Conservation (phyloP, 2,888 invertebrate species). For the Tupiocoris notatus region DNA sequence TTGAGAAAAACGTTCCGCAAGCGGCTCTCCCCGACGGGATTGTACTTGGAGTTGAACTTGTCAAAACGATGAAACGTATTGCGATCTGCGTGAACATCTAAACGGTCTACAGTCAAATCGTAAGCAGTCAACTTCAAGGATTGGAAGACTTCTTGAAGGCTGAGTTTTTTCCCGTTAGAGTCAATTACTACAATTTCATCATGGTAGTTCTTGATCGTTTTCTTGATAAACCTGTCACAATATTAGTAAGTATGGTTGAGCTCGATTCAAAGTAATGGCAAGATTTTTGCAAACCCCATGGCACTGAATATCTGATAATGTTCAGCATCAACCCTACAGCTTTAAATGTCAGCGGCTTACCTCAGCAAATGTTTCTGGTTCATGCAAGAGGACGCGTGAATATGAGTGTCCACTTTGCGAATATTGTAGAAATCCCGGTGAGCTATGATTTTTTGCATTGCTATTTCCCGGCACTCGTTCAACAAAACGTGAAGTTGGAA, state of each 20-base stretch:
- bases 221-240: slow-evolving; percentile 85
- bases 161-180: slow-evolving; percentile 64
- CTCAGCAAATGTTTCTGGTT: slow-evolving; percentile 97
- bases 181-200: slow-evolving; percentile 73
- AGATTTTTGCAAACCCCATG: too few relatives aligned
- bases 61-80: slow-evolving; percentile 98
- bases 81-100: slow-evolving; percentile 96
- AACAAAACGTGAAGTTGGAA: slow-evolving; percentile 93
- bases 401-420: slow-evolving; percentile 92
- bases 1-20: slow-evolving; percentile 97
- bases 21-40: slow-evolving; percentile 95
- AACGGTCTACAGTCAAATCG: slow-evolving; percentile 96
- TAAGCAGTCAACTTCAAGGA: slow-evolving; percentile 95
- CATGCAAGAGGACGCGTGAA: slow-evolving; percentile 99
- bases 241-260: not conserved
- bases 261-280: too few relatives aligned
- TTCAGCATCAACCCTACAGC: too few relatives aligned
- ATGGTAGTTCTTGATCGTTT: slow-evolving; percentile 86
- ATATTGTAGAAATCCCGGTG: slow-evolving; percentile 99
- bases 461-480: slow-evolving; percentile 92
- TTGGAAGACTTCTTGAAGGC: slow-evolving; percentile 89
- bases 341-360: too few relatives aligned
- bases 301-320: too few relatives aligned
- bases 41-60: slow-evolving; percentile 99
- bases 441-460: slow-evolving; percentile 95